Percentiles rank a stretch among this genome's conserved stretches.
Evolutionary conservation across 2,888 invertebrate genomes (phyloP).

Genomic region (Sclerodermus sp.): DNA sequence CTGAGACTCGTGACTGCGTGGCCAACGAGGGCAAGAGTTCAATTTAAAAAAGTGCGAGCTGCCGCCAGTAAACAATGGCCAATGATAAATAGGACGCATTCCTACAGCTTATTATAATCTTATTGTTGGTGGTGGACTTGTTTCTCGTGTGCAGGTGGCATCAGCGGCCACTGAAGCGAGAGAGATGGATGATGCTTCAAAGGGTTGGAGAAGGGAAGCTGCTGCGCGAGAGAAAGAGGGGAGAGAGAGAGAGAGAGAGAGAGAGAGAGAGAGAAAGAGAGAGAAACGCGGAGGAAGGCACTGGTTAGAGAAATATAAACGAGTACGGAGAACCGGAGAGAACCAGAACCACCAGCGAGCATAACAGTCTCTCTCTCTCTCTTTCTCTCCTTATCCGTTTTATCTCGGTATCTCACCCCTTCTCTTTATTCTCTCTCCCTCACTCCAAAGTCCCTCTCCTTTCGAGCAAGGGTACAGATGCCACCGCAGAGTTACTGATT

Average conservation of each 20-base stretch:
- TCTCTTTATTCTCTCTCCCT: conserved; percentile 3
- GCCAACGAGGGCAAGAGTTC: conserved; percentile 26
- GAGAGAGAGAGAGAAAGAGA: conserved; percentile 3
- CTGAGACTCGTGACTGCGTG: no score
- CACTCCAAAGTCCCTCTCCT: background rate
- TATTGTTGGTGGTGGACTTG: conserved; percentile 52
- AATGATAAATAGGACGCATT: conserved; percentile 51
- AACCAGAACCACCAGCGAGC: conserved; percentile 30
- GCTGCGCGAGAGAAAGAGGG: conserved; percentile 3
- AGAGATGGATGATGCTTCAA: no score
- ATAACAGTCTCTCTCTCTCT: conserved; percentile 8
- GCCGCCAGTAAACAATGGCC: conserved; percentile 46
- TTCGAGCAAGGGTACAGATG: conserved; percentile 34
- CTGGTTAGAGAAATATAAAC: conserved; percentile 46
- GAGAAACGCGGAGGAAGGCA: no score
- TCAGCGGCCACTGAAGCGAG: conserved; percentile 20
- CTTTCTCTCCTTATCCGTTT: conserved; percentile 7
- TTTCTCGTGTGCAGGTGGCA: conserved; percentile 47
- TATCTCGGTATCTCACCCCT: background rate
- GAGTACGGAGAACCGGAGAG: conserved; percentile 49
- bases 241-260: conserved; percentile 16
- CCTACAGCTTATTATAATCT: conserved; percentile 50
- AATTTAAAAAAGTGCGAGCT: conserved; percentile 43
- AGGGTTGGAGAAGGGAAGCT: background rate
- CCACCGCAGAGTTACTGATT: conserved; percentile 54